phyloP scores from a whole-genome alignment of 2,888 invertebrate genomes.

The Sarcophaga variegata region DNA sequence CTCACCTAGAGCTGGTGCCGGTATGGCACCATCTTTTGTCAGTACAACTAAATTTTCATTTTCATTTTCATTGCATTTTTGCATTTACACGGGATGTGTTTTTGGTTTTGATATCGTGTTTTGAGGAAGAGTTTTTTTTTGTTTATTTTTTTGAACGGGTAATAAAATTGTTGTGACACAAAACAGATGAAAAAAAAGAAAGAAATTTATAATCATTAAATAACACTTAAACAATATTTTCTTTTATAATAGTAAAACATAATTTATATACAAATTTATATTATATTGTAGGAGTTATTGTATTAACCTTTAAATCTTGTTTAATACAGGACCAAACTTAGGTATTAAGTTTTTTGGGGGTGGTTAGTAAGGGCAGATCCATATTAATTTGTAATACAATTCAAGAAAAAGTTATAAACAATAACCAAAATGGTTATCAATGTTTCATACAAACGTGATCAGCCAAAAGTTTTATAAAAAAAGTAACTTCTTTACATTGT shows the following conservation, averaged over 20 bases:
- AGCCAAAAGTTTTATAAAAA: too few species aligned
- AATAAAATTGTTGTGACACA: not conserved
- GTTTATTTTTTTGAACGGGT: constrained; percentile 2
- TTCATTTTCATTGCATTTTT: constrained; percentile 4
- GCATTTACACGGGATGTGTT: constrained; percentile 9
- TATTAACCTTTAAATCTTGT: too few species aligned
- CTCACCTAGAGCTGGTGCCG: constrained; percentile 83
- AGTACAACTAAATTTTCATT: constrained; percentile 77
- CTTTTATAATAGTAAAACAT: not conserved
- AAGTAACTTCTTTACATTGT: too few species aligned
- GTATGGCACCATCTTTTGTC: constrained; percentile 82
- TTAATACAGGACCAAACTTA: too few species aligned
- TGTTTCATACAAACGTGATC: too few species aligned
- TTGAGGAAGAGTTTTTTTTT: constrained; percentile 2
- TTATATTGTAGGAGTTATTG: too few species aligned
- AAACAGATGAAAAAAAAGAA: constrained; percentile 46
- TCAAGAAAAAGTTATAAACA: too few species aligned
- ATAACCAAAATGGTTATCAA: too few species aligned
- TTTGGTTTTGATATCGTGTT: constrained; percentile 21
- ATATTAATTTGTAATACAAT: too few species aligned
- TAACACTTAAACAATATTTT: constrained; percentile 20
- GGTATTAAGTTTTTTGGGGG: too few species aligned
- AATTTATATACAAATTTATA: too few species aligned
- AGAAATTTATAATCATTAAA: constrained; percentile 15
- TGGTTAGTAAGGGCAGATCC: too few species aligned